A percentile compares a stretch with the other conserved stretches of the same genome.
phyloP scores from a whole-genome alignment of 1,140 invertebrate species.

The Ostrea edulis region DNA sequence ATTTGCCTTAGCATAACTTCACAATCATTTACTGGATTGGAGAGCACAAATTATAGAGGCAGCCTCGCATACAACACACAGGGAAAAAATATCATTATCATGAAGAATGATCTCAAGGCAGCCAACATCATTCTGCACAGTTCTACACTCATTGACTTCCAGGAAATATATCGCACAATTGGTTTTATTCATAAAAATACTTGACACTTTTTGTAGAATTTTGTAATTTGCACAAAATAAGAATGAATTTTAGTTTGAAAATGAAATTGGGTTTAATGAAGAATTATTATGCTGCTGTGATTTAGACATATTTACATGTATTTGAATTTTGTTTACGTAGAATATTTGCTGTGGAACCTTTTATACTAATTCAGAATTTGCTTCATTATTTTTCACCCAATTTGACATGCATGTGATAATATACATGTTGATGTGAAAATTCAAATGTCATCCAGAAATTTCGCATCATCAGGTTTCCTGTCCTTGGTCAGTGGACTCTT shows the following conservation, averaged over 20 bases:
- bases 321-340: not conserved
- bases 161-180: not conserved
- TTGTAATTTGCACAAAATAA: not conserved
- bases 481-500: not conserved
- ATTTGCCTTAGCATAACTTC: not conserved
- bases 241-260: not conserved
- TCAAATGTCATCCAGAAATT: not conserved
- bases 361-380: not conserved
- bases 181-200: not conserved
- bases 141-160: not conserved
- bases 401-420: not conserved
- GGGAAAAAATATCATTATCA: not conserved
- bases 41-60: not conserved
- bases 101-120: conserved; percentile 18
- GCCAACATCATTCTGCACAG: not conserved
- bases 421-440: too few species aligned
- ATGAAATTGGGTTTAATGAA: not conserved
- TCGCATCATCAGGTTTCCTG: not conserved
- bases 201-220: not conserved
- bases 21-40: not conserved
- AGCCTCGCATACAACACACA: not conserved
- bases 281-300: not conserved
- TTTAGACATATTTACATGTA: not conserved
- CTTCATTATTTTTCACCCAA: not conserved
- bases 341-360: not conserved